Evolutionary conservation across 2,113 vertebrate species (phyloP).

Genomic region (Ahaetulla prasina): DNA sequence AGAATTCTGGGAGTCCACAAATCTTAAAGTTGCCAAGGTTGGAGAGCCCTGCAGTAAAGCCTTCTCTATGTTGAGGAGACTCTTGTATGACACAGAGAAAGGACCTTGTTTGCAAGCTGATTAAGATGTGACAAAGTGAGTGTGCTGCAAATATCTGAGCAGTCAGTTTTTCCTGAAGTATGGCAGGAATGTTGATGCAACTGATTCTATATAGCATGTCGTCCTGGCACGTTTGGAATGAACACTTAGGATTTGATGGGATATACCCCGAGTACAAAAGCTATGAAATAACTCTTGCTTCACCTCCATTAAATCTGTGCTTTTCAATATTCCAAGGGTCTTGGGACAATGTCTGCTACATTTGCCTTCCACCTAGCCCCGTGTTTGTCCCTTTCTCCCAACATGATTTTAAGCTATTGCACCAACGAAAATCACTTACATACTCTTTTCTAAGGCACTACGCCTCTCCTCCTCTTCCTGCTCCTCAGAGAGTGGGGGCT

Average conservation of each 20-base stretch:
- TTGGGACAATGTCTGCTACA: not conserved
- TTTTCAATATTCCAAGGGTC: not conserved
- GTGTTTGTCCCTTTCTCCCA: not conserved
- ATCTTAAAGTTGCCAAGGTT: too few species aligned
- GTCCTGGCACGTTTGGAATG: not conserved
- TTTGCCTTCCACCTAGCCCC: not conserved
- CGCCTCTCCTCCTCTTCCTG: constrained; percentile 25
- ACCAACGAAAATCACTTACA: constrained; percentile 69
- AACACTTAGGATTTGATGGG: not conserved
- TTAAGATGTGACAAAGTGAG: not conserved
- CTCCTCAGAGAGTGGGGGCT: not conserved
- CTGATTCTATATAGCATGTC: not conserved
- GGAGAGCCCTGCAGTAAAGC: too few species aligned
- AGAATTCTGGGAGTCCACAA: too few species aligned
- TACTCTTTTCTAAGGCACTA: constrained; percentile 71
- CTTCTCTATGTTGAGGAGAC: not conserved
- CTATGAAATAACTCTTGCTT: not conserved
- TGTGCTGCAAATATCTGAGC: too few species aligned
- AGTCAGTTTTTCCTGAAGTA: not conserved
- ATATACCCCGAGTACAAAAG: not conserved
- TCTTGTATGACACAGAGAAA: not conserved
- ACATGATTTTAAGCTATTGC: not conserved
- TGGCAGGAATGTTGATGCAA: not conserved
- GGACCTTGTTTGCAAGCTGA: not conserved
- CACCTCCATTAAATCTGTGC: not conserved